Conservation (phyloP, 2,797 vertebrate genomes). For the Antrozous pallidus region DNA sequence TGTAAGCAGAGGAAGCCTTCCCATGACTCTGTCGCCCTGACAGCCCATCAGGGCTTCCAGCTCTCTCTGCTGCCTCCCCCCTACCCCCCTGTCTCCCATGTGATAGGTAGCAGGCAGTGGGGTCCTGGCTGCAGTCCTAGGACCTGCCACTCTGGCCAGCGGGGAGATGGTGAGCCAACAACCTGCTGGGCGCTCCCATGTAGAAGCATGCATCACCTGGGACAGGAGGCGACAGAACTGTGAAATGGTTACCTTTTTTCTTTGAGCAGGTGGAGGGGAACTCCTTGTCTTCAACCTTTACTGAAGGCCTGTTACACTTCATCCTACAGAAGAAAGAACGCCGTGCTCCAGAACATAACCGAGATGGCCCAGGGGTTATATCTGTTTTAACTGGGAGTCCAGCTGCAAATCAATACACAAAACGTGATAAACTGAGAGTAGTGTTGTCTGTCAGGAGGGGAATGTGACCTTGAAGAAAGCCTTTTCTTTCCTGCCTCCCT, state of each 20-base stretch:
- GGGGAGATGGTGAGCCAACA: accelerated
- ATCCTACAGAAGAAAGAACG: constrained; percentile 99
- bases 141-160: background rate
- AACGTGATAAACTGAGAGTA: constrained; percentile 60
- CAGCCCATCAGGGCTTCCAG: background rate
- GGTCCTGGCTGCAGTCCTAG: background rate
- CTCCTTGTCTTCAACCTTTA: constrained; percentile 98
- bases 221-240: background rate
- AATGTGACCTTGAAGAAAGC: constrained; percentile 42
- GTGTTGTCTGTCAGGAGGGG: background rate
- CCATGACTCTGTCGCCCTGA: background rate
- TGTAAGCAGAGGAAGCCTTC: background rate
- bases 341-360: constrained; percentile 95
- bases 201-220: background rate
- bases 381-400: constrained; percentile 98
- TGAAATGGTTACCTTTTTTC: constrained; percentile 92
- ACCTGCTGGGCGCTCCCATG: background rate
- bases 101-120: accelerated
- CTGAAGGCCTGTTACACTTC: constrained; percentile 97
- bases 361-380: constrained; percentile 95
- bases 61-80: too few relatives aligned
- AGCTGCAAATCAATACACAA: constrained; percentile 84
- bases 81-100: background rate
- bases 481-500: constrained; percentile 15
- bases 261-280: constrained; percentile 98